Conservation (phyloP, 2,797 vertebrate genomes). For the Enteromius treurensis region DNA sequence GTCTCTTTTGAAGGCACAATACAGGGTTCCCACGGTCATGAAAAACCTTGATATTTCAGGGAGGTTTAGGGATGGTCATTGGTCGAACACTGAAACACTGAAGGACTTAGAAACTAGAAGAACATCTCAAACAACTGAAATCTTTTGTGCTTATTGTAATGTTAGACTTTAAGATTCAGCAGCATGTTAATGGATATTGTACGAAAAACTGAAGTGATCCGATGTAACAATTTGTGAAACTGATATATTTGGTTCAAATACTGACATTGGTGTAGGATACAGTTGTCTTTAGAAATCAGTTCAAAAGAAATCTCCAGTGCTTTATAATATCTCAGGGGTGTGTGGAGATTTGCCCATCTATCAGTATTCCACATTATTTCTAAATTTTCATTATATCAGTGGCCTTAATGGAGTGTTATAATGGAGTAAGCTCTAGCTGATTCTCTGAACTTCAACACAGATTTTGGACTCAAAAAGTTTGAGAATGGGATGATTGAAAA, state of each 20-base stretch:
- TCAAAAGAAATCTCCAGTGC: constrained; percentile 28
- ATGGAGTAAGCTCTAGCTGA: not conserved
- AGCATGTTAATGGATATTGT: not conserved
- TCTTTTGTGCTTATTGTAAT: not conserved
- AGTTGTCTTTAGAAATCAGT: not conserved
- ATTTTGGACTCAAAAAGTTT: not conserved
- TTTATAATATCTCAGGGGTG: constrained; percentile 27
- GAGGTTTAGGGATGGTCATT: not conserved
- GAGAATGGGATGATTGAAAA: not conserved
- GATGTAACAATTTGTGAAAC: not conserved
- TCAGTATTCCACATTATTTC: not conserved
- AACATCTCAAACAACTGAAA: not conserved
- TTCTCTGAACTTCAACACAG: not conserved
- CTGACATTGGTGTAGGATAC: not conserved
- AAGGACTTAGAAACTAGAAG: not conserved
- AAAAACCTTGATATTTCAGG: not conserved
- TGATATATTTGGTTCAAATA: constrained; percentile 6
- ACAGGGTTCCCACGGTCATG: constrained; percentile 9
- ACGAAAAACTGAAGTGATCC: not conserved
- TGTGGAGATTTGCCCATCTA: constrained; percentile 20
- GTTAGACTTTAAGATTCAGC: not conserved
- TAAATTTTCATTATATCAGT: constrained; percentile 9
- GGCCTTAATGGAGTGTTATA: constrained; percentile 14
- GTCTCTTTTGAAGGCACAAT: constrained; percentile 19
- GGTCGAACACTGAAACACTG: constrained; percentile 3